These are phyloP conservation scores for Leptinotarsa haldemani DNA, from an alignment of 2,888 invertebrate genomes.

Conservation along the genomic window DNA sequence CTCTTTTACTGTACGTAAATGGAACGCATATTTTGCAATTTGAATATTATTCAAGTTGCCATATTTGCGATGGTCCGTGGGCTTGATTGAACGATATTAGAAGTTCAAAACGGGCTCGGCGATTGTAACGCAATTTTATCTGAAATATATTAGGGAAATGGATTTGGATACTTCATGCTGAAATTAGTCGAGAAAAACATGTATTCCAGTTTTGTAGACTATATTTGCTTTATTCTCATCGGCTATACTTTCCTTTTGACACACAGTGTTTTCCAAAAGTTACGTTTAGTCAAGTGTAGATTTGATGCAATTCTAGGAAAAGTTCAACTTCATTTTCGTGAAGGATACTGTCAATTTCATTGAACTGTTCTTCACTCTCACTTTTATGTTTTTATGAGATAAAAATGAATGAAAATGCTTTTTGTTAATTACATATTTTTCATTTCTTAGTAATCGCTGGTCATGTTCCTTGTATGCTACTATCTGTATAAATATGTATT, in stretches of 20 bases:
- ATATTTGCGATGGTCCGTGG: constrained; percentile 35
- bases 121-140: constrained; percentile 11
- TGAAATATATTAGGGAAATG: not conserved
- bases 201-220: not conserved
- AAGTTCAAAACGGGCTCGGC: not conserved
- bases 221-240: not conserved
- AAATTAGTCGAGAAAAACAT: not conserved
- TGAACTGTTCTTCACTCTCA: no score
- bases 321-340: no score
- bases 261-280: no score
- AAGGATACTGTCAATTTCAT: no score
- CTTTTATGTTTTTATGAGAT: no score
- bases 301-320: no score
- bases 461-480: no score
- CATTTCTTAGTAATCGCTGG: no score
- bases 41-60: constrained; percentile 40
- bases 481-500: no score
- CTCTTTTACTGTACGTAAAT: constrained; percentile 42
- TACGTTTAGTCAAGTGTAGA: no score
- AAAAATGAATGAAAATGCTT: no score
- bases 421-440: no score
- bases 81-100: constrained; percentile 9
- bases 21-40: constrained; percentile 45
- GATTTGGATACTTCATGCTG: not conserved
- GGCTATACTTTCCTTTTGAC: not conserved